These are phyloP conservation scores for Chiloscyllium punctatum DNA, from an alignment of 2,797 vertebrate genomes.

Conservation along the genomic window DNA sequence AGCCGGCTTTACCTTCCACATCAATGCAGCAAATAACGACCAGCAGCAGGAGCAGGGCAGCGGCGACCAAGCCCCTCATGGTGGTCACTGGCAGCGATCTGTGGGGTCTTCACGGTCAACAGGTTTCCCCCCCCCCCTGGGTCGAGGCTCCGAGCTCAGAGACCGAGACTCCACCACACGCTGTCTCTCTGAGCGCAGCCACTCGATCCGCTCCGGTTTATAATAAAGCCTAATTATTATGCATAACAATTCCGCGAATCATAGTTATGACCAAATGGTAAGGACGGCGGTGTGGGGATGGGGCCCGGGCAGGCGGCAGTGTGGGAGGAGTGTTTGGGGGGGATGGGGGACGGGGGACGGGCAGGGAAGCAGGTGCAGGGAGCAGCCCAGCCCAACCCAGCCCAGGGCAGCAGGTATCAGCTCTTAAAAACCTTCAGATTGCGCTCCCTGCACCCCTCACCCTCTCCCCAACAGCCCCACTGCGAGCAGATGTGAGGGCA, in stretches of 20 bases:
- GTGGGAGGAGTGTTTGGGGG: background rate
- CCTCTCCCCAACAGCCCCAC: background rate
- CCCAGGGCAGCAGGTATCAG: background rate
- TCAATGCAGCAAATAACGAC: slow-evolving; percentile 72
- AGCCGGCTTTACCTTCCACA: slow-evolving; percentile 71
- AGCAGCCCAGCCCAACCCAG: too few relatives aligned
- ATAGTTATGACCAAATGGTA: slow-evolving; percentile 66
- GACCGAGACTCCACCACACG: background rate
- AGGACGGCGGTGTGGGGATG: slow-evolving; percentile 43
- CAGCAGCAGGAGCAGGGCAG: slow-evolving; percentile 71
- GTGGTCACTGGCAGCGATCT: slow-evolving; percentile 41
- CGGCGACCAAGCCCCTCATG: slow-evolving; percentile 79
- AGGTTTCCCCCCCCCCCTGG: slow-evolving; percentile 60
- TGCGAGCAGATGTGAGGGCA: background rate
- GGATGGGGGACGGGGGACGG: background rate
- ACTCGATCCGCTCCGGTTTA: background rate
- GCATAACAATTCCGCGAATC: slow-evolving; percentile 78
- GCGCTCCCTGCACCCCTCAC: too few relatives aligned
- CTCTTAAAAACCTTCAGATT: background rate
- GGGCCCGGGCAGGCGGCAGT: slow-evolving; percentile 15
- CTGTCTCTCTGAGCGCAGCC: background rate
- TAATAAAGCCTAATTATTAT: slow-evolving; percentile 80
- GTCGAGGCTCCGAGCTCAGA: background rate
- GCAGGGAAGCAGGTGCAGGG: background rate
- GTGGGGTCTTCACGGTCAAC: slow-evolving; percentile 56